A percentile compares a stretch with the other conserved stretches of the same genome.
Conservation (phyloP, 2,113 vertebrate genomes). For the Diadophis punctatus region DNA sequence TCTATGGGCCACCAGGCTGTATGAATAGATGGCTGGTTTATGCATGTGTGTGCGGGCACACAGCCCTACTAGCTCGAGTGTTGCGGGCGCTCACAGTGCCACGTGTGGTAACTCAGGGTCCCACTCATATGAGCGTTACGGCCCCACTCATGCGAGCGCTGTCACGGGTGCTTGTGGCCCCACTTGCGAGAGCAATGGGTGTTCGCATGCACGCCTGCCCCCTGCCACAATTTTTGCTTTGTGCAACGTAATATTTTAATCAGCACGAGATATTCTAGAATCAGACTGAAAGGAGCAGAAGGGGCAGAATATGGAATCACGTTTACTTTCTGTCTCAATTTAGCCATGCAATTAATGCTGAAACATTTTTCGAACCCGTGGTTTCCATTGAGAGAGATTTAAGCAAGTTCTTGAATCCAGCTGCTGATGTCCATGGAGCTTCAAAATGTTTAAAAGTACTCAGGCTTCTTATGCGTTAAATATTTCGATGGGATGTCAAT, state of each 20-base stretch:
- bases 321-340: not conserved
- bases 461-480: not conserved
- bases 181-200: too few species aligned
- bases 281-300: not conserved
- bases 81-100: too few species aligned
- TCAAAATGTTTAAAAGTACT: not conserved
- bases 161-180: too few species aligned
- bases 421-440: not conserved
- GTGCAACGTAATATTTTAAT: not conserved
- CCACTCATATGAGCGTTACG: too few species aligned
- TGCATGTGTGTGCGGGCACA: too few species aligned
- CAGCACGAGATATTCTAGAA: not conserved
- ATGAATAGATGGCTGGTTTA: too few species aligned
- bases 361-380: not conserved
- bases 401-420: not conserved
- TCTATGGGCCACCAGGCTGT: too few species aligned
- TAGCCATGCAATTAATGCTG: not conserved
- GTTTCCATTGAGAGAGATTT: not conserved
- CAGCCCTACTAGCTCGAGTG: too few species aligned
- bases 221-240: too few species aligned
- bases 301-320: not conserved
- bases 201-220: fast-evolving
- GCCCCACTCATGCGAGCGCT: too few species aligned
- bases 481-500: not conserved
- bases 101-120: too few species aligned